Evolutionary conservation across 2,113 vertebrate species (phyloP).

Genomic region (Pollimyrus isidori): DNA sequence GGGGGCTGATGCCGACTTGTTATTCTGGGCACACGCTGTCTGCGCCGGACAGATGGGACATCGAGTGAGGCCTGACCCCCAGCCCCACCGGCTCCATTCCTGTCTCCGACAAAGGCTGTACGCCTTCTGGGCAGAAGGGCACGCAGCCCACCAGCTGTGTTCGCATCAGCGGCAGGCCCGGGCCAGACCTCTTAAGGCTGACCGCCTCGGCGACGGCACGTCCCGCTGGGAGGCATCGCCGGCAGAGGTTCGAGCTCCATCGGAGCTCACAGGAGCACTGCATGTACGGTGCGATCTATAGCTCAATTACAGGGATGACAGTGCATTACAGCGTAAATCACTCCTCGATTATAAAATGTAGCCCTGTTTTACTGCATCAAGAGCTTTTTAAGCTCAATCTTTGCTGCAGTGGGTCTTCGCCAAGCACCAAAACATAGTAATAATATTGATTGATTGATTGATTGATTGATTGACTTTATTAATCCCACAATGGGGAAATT

Average conservation of each 20-base stretch:
- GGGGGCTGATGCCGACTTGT: conserved; percentile 47
- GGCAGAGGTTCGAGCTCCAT: background rate
- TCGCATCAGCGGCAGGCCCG: background rate
- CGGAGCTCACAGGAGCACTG: background rate
- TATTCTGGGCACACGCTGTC: conserved; percentile 42
- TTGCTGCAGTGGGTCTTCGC: background rate
- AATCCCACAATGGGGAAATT: too few relatives aligned
- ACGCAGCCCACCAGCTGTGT: background rate
- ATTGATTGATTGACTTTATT: too few relatives aligned
- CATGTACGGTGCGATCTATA: background rate
- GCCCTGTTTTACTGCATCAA: background rate
- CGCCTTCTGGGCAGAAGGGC: background rate
- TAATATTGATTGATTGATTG: background rate
- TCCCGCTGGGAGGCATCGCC: background rate
- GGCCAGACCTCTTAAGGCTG: background rate
- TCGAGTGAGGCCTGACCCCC: conserved; percentile 40
- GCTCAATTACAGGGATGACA: background rate
- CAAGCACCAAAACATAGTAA: background rate
- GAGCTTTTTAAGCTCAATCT: background rate
- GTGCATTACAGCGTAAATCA: background rate
- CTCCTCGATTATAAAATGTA: background rate
- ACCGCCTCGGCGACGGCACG: background rate
- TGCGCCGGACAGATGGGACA: conserved; percentile 54
- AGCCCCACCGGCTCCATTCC: conserved; percentile 33
- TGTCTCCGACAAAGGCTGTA: conserved; percentile 4